Base-by-base conservation (phyloP, 2,888 invertebrate species). In the Caenorhabditis sinica region DNA sequence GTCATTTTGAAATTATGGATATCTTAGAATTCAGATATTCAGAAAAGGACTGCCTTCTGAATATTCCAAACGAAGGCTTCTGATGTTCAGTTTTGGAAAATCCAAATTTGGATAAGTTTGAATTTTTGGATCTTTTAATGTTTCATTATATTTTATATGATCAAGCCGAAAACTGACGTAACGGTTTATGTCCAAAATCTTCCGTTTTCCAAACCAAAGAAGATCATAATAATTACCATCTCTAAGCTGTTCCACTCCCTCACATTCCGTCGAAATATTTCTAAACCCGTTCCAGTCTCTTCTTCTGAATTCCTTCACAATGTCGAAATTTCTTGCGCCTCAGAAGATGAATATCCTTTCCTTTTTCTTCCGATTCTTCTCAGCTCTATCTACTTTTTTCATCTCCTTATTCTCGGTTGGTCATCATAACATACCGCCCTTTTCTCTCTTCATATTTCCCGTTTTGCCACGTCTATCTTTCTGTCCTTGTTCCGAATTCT, bases 331-430 rank as follows among this genome's bases (percentile, higher is more conserved):
- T 58, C 71, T 60, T 28, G 65, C 65, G 74, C 74, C 65, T 75
- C 75, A 76, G 45, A 33, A 60, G 73, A 76, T 76, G 66, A 56
- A 68, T 76, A 76, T 76, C 75, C 75, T 45, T 25, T 13, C 28
- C 51, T 28, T 43, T 36, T 40, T 56, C 56, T 30, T 56, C 56
- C 72, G 40, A 43, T 36, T 53, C 23, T n/a, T 25, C 9, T 40
- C 63, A 63, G 63, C 77, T 61, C 69, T 73, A 60, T 63, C 73
- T 73, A 45, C 63, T 65, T 72, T 71, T 68, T 61, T 69, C 77
- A 58, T 61, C 61, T 51, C 33, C 33, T 36, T 45, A 6, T 51
- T 43, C 61, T 43, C 15, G 28, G 15, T 8, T 33, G 23, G 30
- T 75, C 56, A 49, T 49, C 53, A 63, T 66, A 51, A 63, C 40